A percentile compares a stretch with the other conserved stretches of the same genome.
Conservation (phyloP, 2,888 invertebrate species). For the Smittia sp. region DNA sequence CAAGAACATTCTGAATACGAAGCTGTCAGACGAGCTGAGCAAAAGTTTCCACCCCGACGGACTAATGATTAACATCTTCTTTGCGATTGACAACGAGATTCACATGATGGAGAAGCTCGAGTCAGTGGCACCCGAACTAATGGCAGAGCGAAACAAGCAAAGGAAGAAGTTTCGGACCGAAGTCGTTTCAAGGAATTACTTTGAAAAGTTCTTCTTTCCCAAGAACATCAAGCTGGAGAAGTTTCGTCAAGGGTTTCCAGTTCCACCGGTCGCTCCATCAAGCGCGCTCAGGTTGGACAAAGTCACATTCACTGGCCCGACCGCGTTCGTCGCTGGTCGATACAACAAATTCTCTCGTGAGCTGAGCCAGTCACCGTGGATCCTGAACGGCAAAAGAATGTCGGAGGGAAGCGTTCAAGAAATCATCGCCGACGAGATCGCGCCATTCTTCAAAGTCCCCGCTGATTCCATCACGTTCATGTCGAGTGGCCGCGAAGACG, state of each 20-base stretch:
- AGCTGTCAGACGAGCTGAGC: slow-evolving; percentile 57
- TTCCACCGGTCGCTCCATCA: slow-evolving; percentile 57
- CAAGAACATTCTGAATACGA: slow-evolving; percentile 67
- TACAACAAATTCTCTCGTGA: slow-evolving; percentile 81
- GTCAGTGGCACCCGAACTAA: slow-evolving; percentile 46
- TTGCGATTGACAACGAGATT: slow-evolving; percentile 57
- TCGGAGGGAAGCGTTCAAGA: slow-evolving; percentile 90
- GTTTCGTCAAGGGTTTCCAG: slow-evolving; percentile 56
- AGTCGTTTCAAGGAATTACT: slow-evolving; percentile 64
- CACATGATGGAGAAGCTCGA: slow-evolving; percentile 60
- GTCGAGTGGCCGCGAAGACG: slow-evolving; percentile 93
- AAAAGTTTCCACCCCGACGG: slow-evolving; percentile 60
- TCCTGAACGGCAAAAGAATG: slow-evolving; percentile 73
- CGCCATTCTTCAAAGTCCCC: slow-evolving; percentile 55
- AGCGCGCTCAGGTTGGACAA: slow-evolving; percentile 45
- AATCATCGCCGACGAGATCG: slow-evolving; percentile 69
- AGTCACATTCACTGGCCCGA: slow-evolving; percentile 49
- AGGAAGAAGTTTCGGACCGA: slow-evolving; percentile 56
- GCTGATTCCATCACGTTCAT: slow-evolving; percentile 66
- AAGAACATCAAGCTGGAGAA: slow-evolving; percentile 54
- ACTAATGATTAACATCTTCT: slow-evolving; percentile 52
- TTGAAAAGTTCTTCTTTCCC: slow-evolving; percentile 59
- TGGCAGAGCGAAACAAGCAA: slow-evolving; percentile 18
- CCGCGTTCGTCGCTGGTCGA: slow-evolving; percentile 55
- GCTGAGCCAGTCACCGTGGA: slow-evolving; percentile 93